These are phyloP conservation scores for Schrankia costaestrigalis DNA, from an alignment of 2,888 invertebrate genomes.

Conservation along the genomic window DNA sequence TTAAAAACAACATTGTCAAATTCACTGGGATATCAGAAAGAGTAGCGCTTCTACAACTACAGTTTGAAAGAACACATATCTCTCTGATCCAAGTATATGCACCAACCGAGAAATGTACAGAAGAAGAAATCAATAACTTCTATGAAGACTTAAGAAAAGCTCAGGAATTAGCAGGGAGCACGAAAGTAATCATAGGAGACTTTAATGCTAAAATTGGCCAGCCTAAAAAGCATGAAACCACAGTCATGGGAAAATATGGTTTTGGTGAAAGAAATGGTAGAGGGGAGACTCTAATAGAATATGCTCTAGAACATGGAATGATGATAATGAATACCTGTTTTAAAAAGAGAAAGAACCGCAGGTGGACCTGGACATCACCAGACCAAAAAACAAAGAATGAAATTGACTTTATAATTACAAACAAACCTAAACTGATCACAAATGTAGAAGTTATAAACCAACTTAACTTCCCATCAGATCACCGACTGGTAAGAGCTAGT, in stretches of 20 bases:
- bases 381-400: neutral
- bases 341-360: conserved; percentile 12
- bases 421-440: neutral
- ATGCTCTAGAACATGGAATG: neutral
- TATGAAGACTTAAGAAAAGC: neutral
- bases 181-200: conserved; percentile 1
- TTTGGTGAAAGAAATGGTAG: conserved; percentile 2
- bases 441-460: neutral
- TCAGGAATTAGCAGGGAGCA: neutral
- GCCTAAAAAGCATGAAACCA: neutral
- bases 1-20: conserved; percentile 17
- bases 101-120: neutral
- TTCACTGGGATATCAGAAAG: neutral
- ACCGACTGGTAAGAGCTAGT: neutral
- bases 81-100: conserved; percentile 3
- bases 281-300: conserved; percentile 2
- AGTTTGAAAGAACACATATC: neutral
- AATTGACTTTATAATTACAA: conserved; percentile 4
- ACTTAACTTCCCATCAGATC: neutral
- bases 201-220: conserved; percentile 3
- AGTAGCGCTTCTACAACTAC: neutral
- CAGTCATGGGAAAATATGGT: neutral
- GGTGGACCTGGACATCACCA: conserved; percentile 3
- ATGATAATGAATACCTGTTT: conserved; percentile 23
- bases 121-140: conserved; percentile 1